Base-by-base conservation (phyloP, 2,888 invertebrate genomes). In the Cinara cedri region DNA sequence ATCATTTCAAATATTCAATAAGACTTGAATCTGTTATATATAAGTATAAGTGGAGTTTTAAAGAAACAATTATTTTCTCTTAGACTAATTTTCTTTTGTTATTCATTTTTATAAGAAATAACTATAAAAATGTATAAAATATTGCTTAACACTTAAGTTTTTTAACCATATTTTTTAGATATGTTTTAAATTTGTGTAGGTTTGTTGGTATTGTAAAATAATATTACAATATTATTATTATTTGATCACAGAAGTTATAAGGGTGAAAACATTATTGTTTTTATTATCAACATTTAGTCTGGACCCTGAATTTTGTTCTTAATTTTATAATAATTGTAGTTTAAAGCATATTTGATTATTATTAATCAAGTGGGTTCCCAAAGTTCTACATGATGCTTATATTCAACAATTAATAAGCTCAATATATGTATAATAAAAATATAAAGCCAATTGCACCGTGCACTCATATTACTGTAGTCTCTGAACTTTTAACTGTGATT, bases 401-500 rank as follows among this genome's bases (percentile, higher is more conserved):
- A 51, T 9, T 19, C 46, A 10, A 44, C 51, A 72, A 34, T n/a
- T 19, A 6, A 49, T 54, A 21, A 34, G n/a, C 42, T 44, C 42
- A 26, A 46, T 46, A 16, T n/a, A 24, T 44, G 19, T 42, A 16
- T 44, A 57, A 24, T n/a, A 42, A 21, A 55, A 44, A 24, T 42
- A 42, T 2, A 11, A n/a, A 21, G 13, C 21, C 16, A 9, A 70
- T 55, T 42, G 21, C 42, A 42, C 16, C 34, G 1, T 44, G 54
- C 14, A 16, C 21, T 10, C 13, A 44, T 42, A 68, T 76, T 19
- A 76, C 26, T 76, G 66, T 19, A 57, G 49, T 57, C 76, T 57
- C 14, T 76, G 76, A 68, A 76, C 76, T 11, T 76, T 76, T 3
- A 81, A 74, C 44, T 81, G 81, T 11, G 82, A 81, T 81, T 91